Conservation (phyloP, 2,113 vertebrate genomes). For the Phalacrocorax pelagicus region DNA sequence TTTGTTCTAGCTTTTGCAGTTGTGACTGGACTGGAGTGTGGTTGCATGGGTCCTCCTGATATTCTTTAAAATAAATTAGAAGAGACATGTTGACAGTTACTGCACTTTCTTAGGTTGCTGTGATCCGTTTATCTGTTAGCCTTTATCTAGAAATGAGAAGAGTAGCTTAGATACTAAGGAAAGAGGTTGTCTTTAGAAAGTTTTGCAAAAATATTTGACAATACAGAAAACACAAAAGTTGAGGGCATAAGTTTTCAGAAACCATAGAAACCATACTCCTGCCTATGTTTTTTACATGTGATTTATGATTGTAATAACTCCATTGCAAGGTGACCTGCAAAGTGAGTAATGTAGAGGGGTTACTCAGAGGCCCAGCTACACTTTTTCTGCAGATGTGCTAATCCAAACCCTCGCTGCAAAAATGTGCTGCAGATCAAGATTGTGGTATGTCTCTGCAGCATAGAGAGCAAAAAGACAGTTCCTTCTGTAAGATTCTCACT, state of each 20-base stretch:
- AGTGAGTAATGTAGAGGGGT: background rate
- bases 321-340: background rate
- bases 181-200: background rate
- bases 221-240: background rate
- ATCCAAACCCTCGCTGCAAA: background rate
- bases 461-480: background rate
- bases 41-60: background rate
- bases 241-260: background rate
- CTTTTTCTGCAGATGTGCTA: background rate
- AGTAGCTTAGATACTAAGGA: background rate
- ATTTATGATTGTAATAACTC: background rate
- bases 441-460: background rate
- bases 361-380: background rate
- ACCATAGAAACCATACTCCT: background rate
- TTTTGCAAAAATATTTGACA: background rate
- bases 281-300: rapidly evolving
- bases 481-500: background rate
- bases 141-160: background rate
- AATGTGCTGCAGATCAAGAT: background rate
- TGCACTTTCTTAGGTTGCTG: background rate
- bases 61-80: background rate
- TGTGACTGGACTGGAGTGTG: background rate
- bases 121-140: background rate
- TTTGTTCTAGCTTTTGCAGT: background rate
- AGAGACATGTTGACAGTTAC: background rate